Evolutionary conservation across 2,888 invertebrate species (phyloP).

Genomic region (Tachina fera): DNA sequence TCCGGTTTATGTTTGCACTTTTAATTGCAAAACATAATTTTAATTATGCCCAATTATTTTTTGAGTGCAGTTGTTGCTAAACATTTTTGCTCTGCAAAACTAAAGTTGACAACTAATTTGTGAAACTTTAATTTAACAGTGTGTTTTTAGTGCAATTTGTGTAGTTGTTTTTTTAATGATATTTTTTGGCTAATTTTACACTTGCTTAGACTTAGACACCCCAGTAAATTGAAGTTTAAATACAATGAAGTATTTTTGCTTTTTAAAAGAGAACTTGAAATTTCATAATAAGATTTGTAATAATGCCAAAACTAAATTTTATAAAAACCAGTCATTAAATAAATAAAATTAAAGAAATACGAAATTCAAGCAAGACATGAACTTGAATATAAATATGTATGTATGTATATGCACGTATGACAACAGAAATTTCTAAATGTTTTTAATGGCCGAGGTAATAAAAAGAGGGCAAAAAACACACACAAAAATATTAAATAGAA

Average conservation of each 20-base stretch:
- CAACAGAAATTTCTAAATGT: slow-evolving; percentile 10
- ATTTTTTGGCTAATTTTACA: slow-evolving; percentile 62
- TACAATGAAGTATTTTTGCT: slow-evolving; percentile 4
- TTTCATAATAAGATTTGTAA: slow-evolving; percentile 54
- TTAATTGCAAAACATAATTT: not conserved
- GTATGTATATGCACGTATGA: not conserved
- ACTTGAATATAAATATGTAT: slow-evolving; percentile 58
- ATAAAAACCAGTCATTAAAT: slow-evolving; percentile 54
- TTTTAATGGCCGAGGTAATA: slow-evolving; percentile 41
- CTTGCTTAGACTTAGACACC: slow-evolving; percentile 67
- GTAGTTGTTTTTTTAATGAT: not conserved
- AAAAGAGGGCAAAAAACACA: not conserved
- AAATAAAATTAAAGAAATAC: slow-evolving; percentile 30
- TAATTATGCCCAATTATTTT: slow-evolving; percentile 1
- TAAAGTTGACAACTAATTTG: slow-evolving; percentile 46
- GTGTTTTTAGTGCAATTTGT: not conserved
- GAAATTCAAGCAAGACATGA: slow-evolving; percentile 52
- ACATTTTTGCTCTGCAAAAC: not conserved
- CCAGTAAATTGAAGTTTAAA: slow-evolving; percentile 46
- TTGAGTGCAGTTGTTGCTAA: not conserved
- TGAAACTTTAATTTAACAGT: slow-evolving; percentile 20
- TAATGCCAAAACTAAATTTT: slow-evolving; percentile 52
- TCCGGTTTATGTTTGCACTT: not conserved
- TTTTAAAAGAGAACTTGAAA: slow-evolving; percentile 28
- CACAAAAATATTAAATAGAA: slow-evolving; percentile 6